Evolutionary conservation across 1,140 invertebrate species (phyloP), one percentile per base, ranked within the genome.

Genomic region (Papilio xuthus): DNA sequence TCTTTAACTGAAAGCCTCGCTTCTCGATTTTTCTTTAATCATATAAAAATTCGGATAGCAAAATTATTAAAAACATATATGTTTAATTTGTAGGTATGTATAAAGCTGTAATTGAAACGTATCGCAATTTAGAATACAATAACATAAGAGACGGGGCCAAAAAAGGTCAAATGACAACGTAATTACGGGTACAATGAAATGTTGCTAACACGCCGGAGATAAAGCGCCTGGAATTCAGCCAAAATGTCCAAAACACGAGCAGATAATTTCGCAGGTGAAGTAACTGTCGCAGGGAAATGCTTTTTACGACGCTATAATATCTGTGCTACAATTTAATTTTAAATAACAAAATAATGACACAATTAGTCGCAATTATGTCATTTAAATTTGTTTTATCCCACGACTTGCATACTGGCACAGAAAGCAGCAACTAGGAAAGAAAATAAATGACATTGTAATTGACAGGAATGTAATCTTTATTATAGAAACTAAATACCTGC

Each of bases 241-340:
- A 73, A 73, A 73, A 47, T 73, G 42, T 42, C n/a, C 41, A 73
- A 44, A 47, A 47, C n/a, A 73, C n/a, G 20, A 73, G 41, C 71
- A 73, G 42, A 73, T 73, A 73, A 73, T 73, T 73, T 47, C n/a
- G 20, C 71, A 73, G 71, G 71, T 73, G 71, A 44, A 47, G 42
- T 73, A 28, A 70, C 32, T 42, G 37, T 41, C 37, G 10, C 37
- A 42, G 32, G 69, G 37, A 20, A 70, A 42, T 20, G 7, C 18
- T 42, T 70, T 42, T 20, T 28, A 67, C 13, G 3, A 15, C 60
- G 26, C 10, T 15, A 13, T 67, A 67, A 67, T 15, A 67, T 28
- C 60, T 28, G 60, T 60, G 10, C 56, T 60, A 23, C 60, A 12
- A 67, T 67, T 67, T 15, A 15, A 67, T 67, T 67, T 32, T 4